phyloP scores from a whole-genome alignment of 2,888 invertebrate genomes.

The Salpingus planirostris region DNA sequence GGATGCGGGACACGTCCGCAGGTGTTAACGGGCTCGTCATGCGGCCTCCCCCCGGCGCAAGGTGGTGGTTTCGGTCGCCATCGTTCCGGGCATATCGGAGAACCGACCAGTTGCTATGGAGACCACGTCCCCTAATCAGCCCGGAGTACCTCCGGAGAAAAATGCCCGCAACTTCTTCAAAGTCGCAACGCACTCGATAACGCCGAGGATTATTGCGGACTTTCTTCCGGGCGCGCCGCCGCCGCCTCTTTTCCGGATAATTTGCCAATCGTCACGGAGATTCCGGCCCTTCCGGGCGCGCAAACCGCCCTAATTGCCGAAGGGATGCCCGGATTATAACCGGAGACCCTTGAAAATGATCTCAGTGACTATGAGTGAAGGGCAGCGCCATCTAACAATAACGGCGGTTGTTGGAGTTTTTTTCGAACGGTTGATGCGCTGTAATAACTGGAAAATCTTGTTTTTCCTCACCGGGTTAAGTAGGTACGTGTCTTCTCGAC shows the following conservation, averaged over 20 bases:
- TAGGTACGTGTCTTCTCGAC: too few relatives aligned
- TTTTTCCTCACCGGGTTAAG: too few relatives aligned
- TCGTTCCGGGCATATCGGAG: constrained; percentile 11
- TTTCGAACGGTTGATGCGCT: too few relatives aligned
- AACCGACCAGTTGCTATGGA: constrained; percentile 14
- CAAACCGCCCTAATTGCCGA: too few relatives aligned
- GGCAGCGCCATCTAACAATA: constrained; percentile 9
- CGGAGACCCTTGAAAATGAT: too few relatives aligned
- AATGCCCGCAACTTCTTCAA: constrained; percentile 14
- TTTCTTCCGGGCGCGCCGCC: too few relatives aligned
- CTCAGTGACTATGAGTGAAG: constrained; percentile 7
- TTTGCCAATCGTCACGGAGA: constrained; percentile 5
- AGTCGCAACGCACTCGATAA: constrained; percentile 5
- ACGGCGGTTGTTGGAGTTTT: too few relatives aligned
- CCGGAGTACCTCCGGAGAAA: constrained; percentile 14
- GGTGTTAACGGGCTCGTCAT: constrained; percentile 16
- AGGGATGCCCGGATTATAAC: too few relatives aligned
- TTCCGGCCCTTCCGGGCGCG: too few relatives aligned
- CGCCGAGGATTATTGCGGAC: neutral
- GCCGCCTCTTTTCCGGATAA: too few relatives aligned
- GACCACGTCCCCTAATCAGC: constrained; percentile 14
- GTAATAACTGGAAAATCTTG: too few relatives aligned
- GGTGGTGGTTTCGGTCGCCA: constrained; percentile 13
- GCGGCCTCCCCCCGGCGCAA: too few relatives aligned
- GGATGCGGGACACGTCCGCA: constrained; percentile 13